A percentile compares a stretch with the other conserved stretches of the same genome.
Conservation (phyloP, 64 coral and sea anemone species). For the Astreopora myriophthalma region DNA sequence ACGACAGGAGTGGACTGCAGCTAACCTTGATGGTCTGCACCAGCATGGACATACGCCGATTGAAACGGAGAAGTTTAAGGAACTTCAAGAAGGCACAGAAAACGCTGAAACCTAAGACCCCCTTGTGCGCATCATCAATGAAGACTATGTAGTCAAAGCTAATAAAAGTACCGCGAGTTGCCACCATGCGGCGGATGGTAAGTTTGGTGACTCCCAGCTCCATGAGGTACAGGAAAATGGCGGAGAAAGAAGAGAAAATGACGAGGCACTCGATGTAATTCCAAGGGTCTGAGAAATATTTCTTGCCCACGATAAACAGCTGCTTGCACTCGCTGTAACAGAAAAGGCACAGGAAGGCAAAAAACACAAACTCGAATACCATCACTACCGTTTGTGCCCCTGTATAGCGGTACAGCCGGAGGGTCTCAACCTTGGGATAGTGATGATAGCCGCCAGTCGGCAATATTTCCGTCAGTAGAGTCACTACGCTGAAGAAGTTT, state of each 20-base stretch:
- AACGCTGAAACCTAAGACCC: conserved; percentile 58
- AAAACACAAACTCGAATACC: conserved; percentile 79
- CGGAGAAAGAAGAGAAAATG: conserved; percentile 59
- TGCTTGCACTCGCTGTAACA: conserved; percentile 65
- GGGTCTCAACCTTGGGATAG: conserved; percentile 65
- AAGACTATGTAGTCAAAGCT: conserved; percentile 81
- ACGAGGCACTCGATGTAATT: conserved; percentile 76
- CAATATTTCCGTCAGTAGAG: conserved; percentile 66
- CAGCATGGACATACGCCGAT: conserved; percentile 36
- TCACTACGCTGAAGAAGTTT: conserved; percentile 80
- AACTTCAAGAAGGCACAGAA: conserved; percentile 71
- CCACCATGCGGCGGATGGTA: conserved; percentile 21
- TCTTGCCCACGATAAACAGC: conserved; percentile 45
- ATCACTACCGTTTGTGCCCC: conserved; percentile 58
- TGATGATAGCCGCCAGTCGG: conserved; percentile 64
- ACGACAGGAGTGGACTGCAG: conserved; percentile 17
- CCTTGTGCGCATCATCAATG: conserved; percentile 52
- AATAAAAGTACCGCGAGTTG: conserved; percentile 50
- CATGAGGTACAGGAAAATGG: conserved; percentile 73
- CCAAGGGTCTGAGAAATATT: conserved; percentile 80
- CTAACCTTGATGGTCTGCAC: conserved; percentile 26
- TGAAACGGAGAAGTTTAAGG: conserved; percentile 63
- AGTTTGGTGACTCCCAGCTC: conserved; percentile 63
- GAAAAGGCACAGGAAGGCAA: conserved; percentile 54
- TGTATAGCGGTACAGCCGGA: conserved; percentile 77